phyloP scores from a whole-genome alignment of 2,888 invertebrate species.

The Pasiphila rectangulata region DNA sequence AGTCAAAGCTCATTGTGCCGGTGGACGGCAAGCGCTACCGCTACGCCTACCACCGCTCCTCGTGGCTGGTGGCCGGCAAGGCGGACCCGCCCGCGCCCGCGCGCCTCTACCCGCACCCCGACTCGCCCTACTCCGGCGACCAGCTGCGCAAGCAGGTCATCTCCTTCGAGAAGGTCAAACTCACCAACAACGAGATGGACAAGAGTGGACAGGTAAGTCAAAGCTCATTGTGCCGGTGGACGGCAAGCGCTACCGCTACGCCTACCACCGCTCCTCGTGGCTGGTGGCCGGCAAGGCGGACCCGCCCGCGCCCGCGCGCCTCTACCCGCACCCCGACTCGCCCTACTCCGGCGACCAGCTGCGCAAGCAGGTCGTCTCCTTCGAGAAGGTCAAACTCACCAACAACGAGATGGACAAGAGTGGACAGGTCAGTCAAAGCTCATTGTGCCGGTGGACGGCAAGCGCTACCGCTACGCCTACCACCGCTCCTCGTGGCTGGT shows the following conservation, averaged over 20 bases:
- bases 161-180: slow-evolving; percentile 98
- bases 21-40: slow-evolving; percentile 98
- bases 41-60: slow-evolving; percentile 98
- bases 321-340: slow-evolving; percentile 98
- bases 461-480: slow-evolving; percentile 98
- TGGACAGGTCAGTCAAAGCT: slow-evolving; percentile 96
- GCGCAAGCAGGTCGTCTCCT: slow-evolving; percentile 97
- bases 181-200: slow-evolving; percentile 99
- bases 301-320: slow-evolving; percentile 94
- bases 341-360: slow-evolving; percentile 97
- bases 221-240: slow-evolving; percentile 98
- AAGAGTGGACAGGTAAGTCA: slow-evolving; percentile 96
- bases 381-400: slow-evolving; percentile 98
- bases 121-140: slow-evolving; percentile 97
- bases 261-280: slow-evolving; percentile 99
- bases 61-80: slow-evolving; percentile 98
- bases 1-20: slow-evolving; percentile 96
- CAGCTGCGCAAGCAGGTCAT: slow-evolving; percentile 97
- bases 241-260: slow-evolving; percentile 97
- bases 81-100: slow-evolving; percentile 98
- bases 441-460: slow-evolving; percentile 97
- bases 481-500: slow-evolving; percentile 99
- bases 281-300: slow-evolving; percentile 99
- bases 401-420: slow-evolving; percentile 99
- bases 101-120: slow-evolving; percentile 96